Evolutionary conservation across 2,797 vertebrate species (phyloP), one percentile per base, ranked within the genome.

Genomic region (Paratrypauchen microcephalus): DNA sequence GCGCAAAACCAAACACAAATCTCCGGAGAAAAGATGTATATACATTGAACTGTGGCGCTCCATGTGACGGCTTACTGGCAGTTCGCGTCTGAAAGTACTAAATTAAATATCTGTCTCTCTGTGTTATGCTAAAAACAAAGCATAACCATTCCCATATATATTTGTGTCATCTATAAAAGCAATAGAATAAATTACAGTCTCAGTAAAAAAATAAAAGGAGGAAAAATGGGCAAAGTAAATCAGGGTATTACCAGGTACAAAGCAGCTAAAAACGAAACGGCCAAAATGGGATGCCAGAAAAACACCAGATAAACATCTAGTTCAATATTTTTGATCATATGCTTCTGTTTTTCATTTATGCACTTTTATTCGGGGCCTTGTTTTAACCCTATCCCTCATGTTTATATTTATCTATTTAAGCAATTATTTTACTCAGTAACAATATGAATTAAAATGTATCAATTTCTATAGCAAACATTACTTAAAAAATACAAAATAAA

Each of bases 21-120:
- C 93, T 92, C 94, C 90, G 92, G 92, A 94, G 88, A 93, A 94
- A 94, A 92, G 88, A 95, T 94, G 94, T 93, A 94, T 95, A 92
- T 95, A 95, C 95, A 95, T 93, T 93, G 93, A 95, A 88, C 82
- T 93, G 93, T 95, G 94, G 94, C 93, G 92, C 93, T 92, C 87
- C 65, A 75, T 75, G 76, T 78, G 15, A 64, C n/a, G 47, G 62
- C 26, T 60, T 60, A 87, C 83, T 92, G 93, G 90, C 91, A 94
- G 94, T 86, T 77, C 81, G 70, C 63, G 50, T 83, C 83, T 81
- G 74, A 58, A 75, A 73, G 45, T 74, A 81, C 68, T 48, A 79
- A 75, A 69, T 3, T 61, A 79, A 84, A 87, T 77, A 73, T 60
- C 65, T 80, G 60, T 79, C 62, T 79, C 62, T 65, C 45, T 71